Evolutionary conservation across 2,888 invertebrate genomes (phyloP), one percentile per base, ranked within the genome.

Genomic region (Perdita meconis): DNA sequence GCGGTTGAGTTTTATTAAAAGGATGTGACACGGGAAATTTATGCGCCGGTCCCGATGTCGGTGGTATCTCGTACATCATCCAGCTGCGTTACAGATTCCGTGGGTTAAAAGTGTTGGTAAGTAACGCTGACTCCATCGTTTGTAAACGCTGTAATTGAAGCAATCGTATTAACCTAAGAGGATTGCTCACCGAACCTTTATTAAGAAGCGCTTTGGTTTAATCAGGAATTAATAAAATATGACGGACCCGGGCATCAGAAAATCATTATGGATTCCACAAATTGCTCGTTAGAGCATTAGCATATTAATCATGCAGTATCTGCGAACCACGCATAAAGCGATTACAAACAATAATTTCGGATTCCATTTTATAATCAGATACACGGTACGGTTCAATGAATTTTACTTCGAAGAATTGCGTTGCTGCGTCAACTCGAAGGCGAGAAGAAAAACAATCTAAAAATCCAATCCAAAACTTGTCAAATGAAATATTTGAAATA

Each of bases 81-180:
- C 59, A 50, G 68, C 47, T 19, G 42, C 40, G 66, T 69, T 63
- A 51, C 47, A 55, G 67, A 71, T 64, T 74, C 71, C 57, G 64
- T 57, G 63, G 53, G 51, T 51, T 19, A 71, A 59, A 71, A 71
- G 57, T 44, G 42, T 51, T 38, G 42, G 57, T 57, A 38, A 80
- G 68, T 59, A 51, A 56, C 61, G 51, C 73, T 74, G 78, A 84
- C 81, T 81, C 67, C 64, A 74, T 63, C 81, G 67, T 78, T 81
- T 78, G 68, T 80, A 72, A 75, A 50, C 69, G 65, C 40, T 65
- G 60, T 77, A 82, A 81, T 83, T 74, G 72, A 69, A 69, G 72
- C 71, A 76, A 82, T 79, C 74, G 69, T 40, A 79, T 79, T 77
- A 73, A 56, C 70, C 59, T 78, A 83, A 82, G 73, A 78, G 75